phyloP scores from a whole-genome alignment of 2,888 invertebrate species.

The Parapristionchus giblindavisi region DNA sequence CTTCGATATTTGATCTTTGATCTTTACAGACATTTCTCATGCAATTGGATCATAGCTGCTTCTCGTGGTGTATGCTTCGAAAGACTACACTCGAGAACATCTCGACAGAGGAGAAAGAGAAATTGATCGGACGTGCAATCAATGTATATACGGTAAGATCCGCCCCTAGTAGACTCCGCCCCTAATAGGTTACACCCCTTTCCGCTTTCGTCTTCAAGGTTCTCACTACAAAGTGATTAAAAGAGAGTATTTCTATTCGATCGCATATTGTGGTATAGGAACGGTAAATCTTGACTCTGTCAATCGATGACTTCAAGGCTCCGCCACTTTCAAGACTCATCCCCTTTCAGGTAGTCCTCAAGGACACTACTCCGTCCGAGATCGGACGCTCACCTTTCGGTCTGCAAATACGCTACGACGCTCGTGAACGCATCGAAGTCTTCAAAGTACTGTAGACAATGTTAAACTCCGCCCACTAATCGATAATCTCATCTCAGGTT shows the following conservation, averaged over 20 bases:
- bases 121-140: constrained; percentile 23
- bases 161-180: neutral
- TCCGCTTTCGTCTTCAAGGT: no score
- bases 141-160: constrained; percentile 17
- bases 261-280: no score
- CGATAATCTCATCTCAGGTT: constrained; percentile 21
- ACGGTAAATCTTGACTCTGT: neutral
- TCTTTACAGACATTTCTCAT: constrained; percentile 1
- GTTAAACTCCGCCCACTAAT: neutral
- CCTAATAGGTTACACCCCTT: no score
- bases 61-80: constrained; percentile 17
- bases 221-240: no score
- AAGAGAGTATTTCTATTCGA: no score
- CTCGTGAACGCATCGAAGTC: constrained; percentile 28
- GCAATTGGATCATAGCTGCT: neutral
- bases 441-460: constrained; percentile 1
- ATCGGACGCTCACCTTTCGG: constrained; percentile 3
- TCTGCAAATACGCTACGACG: constrained; percentile 24
- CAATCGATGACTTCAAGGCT: no score
- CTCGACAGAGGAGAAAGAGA: constrained; percentile 9
- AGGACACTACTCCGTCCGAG: constrained; percentile 18
- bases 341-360: neutral
- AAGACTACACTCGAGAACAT: constrained; percentile 27
- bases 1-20: no score
- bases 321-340: no score